phyloP scores from a whole-genome alignment of 1,140 invertebrate species.

The Diuraphis noxia region DNA sequence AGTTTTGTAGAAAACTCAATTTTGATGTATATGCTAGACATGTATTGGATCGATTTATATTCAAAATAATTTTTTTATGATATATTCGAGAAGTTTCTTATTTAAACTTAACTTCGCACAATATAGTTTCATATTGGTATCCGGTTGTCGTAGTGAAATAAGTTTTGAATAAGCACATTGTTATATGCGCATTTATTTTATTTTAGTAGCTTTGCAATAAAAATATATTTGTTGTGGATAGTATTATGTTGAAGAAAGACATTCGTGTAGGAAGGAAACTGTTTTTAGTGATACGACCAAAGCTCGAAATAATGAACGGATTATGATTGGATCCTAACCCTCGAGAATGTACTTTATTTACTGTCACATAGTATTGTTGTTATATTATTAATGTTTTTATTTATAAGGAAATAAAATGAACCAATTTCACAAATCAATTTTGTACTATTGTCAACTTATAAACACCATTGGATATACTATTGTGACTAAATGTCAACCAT shows the following conservation, averaged over 20 bases:
- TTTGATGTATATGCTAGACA: neutral
- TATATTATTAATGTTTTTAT: neutral
- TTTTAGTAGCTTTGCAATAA: conserved; percentile 9
- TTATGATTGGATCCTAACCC: conserved; percentile 25
- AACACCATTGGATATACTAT: neutral
- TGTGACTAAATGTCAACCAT: neutral
- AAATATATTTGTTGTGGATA: neutral
- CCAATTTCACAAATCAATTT: conserved; percentile 24
- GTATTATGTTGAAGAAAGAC: neutral
- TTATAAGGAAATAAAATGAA: neutral
- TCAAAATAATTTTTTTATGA: neutral
- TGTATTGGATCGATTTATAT: neutral
- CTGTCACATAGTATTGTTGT: neutral
- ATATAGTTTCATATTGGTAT: neutral
- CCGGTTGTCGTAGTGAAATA: conserved; percentile 13
- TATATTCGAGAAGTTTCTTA: conserved; percentile 13
- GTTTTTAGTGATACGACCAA: conserved; percentile 31
- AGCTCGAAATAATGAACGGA: conserved; percentile 45
- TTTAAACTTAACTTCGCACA: neutral
- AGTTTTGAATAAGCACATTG: conserved; percentile 26
- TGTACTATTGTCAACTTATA: neutral
- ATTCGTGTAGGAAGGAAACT: conserved; percentile 20
- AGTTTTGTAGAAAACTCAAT: neutral
- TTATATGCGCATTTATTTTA: conserved; percentile 25
- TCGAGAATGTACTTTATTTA: conserved; percentile 4